These are phyloP conservation scores for Lagorchestes hirsutus DNA, from an alignment of 2,797 vertebrate genomes.

Conservation along the genomic window DNA sequence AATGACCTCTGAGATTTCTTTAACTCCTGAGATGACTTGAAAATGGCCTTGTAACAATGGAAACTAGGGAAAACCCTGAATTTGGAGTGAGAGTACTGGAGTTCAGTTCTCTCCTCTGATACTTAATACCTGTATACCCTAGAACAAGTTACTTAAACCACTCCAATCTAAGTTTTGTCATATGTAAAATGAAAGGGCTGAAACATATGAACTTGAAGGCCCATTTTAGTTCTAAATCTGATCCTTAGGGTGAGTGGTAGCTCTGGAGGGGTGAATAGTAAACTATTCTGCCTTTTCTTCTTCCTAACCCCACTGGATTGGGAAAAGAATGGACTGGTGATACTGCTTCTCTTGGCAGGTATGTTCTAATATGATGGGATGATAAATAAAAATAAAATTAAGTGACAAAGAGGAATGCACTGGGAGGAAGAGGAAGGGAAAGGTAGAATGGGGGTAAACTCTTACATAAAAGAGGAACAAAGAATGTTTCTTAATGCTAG, in stretches of 20 bases:
- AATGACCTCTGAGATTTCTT: background rate
- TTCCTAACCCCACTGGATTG: background rate
- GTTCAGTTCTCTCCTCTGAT: no score
- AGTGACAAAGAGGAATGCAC: no score
- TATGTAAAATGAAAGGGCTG: conserved; percentile 6
- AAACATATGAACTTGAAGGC: conserved; percentile 17
- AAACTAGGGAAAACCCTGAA: no score
- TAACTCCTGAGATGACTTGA: no score
- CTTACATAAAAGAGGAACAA: no score
- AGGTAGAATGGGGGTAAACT: no score
- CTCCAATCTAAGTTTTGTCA: background rate
- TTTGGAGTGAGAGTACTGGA: no score
- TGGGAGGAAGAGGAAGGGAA: no score
- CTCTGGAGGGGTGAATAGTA: background rate
- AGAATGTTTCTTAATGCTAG: no score
- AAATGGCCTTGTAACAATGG: no score
- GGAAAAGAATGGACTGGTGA: conserved; percentile 41
- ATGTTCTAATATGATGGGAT: conserved; percentile 59
- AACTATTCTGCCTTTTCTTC: no score
- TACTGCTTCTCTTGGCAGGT: conserved; percentile 55
- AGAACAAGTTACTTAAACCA: background rate
- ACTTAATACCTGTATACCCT: background rate
- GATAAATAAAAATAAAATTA: conserved; percentile 26
- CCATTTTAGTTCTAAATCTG: conserved; percentile 27
- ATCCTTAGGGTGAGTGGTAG: background rate